phyloP scores from a whole-genome alignment of 2,113 vertebrate genomes.

The Dicaeum eximium region DNA sequence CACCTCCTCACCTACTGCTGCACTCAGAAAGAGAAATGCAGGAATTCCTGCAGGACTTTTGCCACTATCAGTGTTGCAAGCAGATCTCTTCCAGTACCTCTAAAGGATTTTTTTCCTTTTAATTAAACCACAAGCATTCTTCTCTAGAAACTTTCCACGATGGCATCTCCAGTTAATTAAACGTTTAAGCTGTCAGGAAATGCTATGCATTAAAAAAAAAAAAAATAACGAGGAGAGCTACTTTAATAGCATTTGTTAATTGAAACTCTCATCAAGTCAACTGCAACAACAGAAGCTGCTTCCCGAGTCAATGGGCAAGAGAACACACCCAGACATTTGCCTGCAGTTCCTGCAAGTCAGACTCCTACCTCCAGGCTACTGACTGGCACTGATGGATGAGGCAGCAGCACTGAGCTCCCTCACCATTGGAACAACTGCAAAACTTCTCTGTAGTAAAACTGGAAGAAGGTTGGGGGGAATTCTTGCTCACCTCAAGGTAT shows the following conservation, averaged over 20 bases:
- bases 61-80: conserved; percentile 45
- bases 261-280: conserved; percentile 11
- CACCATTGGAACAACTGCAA: neutral
- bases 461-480: neutral
- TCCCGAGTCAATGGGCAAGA: neutral
- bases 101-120: conserved; percentile 62
- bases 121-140: conserved; percentile 69
- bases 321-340: neutral
- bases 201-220: conserved; percentile 46
- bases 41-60: conserved; percentile 30
- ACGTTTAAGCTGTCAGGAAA: conserved; percentile 68
- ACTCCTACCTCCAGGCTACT: neutral
- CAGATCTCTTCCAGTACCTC: conserved; percentile 61
- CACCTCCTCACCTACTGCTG: conserved; percentile 20
- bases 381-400: neutral
- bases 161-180: conserved; percentile 75
- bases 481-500: neutral
- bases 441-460: neutral
- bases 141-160: conserved; percentile 68
- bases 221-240: conserved; percentile 9
- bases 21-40: conserved; percentile 33
- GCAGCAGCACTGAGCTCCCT: neutral
- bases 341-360: neutral
- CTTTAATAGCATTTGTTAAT: conserved; percentile 51
- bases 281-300: neutral